Percentiles rank a stretch among this genome's conserved stretches.
These are phyloP conservation scores for Tetrax tetrax DNA, from an alignment of 2,113 vertebrate genomes.

Conservation along the genomic window DNA sequence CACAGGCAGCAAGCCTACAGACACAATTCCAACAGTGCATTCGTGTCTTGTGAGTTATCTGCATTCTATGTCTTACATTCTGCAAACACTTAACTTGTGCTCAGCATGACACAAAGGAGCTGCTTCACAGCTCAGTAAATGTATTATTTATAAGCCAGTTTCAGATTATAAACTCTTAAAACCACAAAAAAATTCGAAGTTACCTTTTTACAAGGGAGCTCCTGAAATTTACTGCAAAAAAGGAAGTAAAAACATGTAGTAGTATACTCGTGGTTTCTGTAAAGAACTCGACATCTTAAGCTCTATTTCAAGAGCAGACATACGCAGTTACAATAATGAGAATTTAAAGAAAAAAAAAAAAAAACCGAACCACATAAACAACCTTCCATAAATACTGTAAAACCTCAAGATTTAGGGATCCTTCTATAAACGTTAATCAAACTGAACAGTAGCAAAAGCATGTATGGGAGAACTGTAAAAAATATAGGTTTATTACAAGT, in stretches of 20 bases:
- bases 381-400: neutral
- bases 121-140: neutral
- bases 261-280: neutral
- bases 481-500: neutral
- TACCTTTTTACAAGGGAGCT: neutral
- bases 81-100: neutral
- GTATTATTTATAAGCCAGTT: neutral
- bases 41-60: accelerated
- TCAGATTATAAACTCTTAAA: neutral
- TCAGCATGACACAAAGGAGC: neutral
- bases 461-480: neutral
- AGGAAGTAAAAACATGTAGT: neutral
- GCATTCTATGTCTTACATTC: neutral
- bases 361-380: neutral
- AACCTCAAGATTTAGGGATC: neutral
- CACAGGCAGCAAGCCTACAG: neutral
- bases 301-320: neutral
- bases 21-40: neutral
- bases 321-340: neutral
- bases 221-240: neutral
- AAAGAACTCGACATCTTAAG: neutral
- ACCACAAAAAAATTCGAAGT: neutral
- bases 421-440: neutral
- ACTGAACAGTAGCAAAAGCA: neutral
- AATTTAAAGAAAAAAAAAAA: neutral